Base-by-base conservation (phyloP, 2,113 vertebrate species). In the Haemorhous mexicanus region DNA sequence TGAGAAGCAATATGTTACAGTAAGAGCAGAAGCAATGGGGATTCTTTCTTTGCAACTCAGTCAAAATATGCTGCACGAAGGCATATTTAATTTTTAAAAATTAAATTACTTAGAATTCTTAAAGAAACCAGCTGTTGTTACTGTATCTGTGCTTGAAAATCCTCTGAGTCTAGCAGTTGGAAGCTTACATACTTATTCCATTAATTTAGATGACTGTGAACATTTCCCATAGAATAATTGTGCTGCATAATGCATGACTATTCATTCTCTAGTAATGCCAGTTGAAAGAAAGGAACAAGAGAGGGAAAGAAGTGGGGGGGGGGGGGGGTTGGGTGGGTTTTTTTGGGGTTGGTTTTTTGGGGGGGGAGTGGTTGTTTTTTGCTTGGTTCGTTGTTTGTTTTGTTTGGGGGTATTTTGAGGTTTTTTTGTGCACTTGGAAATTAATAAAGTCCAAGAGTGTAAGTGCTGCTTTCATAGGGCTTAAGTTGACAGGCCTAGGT, bases 41-140 rank as follows among this genome's bases (percentile, higher is more conserved):
- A 91, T 86, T 80, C 93, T 90, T 94, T 81, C 89, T 91, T 73
- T 84, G 55, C 67, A 90, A 35, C 28, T 88, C 9, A 0, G 82
- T 91, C 69, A 88, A 95, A 95, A 94, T 67, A 94, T 81, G 63
- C 61, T 90, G n/a, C 68, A 53, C 86, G 75, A 33, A 80, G 56
- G 72, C 94, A 84, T 83, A 52, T 91, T 93, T 64, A 89, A 82
- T 94, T 93, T 94, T 96, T 91, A 12, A 24, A 80, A 94, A 87
- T 27, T 1, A 87, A 83, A 91, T 90, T 91, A 85, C 87, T 93
- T 82, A 79, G 46, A 47, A 62, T 85, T 63, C 75, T 91, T 96
- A 86, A 94, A 91, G 55, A 84, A 96, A 73, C 39, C 87, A 96
- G 92, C 64, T 96, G 93, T 84, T 94, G 55, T 41, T 90, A 61